Evolutionary conservation across 1,140 invertebrate species (phyloP).

Genomic region (Orussus abietinus): DNA sequence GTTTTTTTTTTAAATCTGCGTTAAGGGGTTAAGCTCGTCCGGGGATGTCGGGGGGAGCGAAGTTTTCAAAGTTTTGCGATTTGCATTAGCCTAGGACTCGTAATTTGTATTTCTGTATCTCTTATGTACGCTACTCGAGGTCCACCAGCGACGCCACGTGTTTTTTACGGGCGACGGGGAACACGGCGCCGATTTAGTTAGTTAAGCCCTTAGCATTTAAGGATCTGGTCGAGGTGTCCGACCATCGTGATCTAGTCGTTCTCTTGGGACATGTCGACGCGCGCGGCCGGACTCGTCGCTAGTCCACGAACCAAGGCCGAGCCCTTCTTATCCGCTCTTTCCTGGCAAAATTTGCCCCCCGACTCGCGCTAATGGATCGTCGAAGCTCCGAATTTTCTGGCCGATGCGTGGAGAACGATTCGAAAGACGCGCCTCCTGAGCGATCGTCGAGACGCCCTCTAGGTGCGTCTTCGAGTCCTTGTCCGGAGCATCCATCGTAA

Average conservation of each 20-base stretch:
- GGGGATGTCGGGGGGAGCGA: too few species aligned
- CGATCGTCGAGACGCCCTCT: background rate
- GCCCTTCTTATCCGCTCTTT: conserved; percentile 3
- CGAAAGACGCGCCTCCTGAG: conserved; percentile 2
- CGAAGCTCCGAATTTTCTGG: too few species aligned
- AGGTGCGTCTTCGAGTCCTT: too few species aligned
- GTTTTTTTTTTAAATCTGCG: too few species aligned
- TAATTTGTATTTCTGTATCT: conserved; percentile 6
- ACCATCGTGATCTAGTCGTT: conserved; percentile 49
- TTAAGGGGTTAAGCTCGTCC: too few species aligned
- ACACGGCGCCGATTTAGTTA: background rate
- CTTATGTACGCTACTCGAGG: background rate
- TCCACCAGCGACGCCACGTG: too few species aligned
- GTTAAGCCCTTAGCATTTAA: conserved; percentile 43
- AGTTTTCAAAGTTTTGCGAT: conserved; percentile 18
- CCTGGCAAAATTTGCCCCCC: background rate
- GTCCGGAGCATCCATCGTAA: too few species aligned
- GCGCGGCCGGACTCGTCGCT: too few species aligned
- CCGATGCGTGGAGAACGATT: background rate
- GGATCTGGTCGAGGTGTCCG: conserved; percentile 41
- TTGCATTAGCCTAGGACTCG: conserved; percentile 21
- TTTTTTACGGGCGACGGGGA: background rate
- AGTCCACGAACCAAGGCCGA: too few species aligned
- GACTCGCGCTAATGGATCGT: conserved; percentile 1
- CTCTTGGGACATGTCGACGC: conserved; percentile 35